Percentiles rank a stretch among this genome's conserved stretches.
phyloP scores from a whole-genome alignment of 2,888 invertebrate species.

The Synergus umbraculus region DNA sequence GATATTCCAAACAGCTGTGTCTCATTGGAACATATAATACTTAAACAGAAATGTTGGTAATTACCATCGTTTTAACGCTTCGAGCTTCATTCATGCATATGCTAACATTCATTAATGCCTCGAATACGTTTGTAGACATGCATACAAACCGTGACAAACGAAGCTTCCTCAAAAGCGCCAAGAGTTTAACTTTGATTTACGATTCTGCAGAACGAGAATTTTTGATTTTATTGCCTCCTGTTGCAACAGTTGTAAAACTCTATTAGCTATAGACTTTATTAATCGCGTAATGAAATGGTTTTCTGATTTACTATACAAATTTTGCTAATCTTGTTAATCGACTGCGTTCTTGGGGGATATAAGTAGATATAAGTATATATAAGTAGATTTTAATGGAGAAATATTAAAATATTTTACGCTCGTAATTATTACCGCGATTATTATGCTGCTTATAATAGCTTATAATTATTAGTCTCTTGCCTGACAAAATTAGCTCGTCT shows the following conservation, averaged over 20 bases:
- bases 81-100: constrained; percentile 5
- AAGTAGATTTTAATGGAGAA: too few relatives aligned
- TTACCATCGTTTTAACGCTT: constrained; percentile 13
- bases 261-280: neutral
- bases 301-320: neutral
- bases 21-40: constrained; percentile 13
- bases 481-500: neutral
- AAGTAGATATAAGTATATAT: too few relatives aligned
- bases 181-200: neutral
- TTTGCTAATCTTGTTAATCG: neutral
- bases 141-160: neutral
- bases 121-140: neutral
- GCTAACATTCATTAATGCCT: neutral
- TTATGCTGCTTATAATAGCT: neutral
- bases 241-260: neutral
- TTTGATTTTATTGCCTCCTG: neutral
- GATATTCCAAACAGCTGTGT: neutral
- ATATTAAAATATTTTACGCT: too few relatives aligned
- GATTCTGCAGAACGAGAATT: neutral
- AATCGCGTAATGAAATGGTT: neutral
- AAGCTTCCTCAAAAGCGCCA: constrained; percentile 19
- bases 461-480: neutral
- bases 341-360: too few relatives aligned
- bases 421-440: too few relatives aligned
- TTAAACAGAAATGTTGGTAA: constrained; percentile 15